Percentiles rank a stretch among this genome's conserved stretches.
These are phyloP conservation scores for Drosophila baimaii DNA, from an alignment of 1,140 invertebrate species.

Conservation along the genomic window DNA sequence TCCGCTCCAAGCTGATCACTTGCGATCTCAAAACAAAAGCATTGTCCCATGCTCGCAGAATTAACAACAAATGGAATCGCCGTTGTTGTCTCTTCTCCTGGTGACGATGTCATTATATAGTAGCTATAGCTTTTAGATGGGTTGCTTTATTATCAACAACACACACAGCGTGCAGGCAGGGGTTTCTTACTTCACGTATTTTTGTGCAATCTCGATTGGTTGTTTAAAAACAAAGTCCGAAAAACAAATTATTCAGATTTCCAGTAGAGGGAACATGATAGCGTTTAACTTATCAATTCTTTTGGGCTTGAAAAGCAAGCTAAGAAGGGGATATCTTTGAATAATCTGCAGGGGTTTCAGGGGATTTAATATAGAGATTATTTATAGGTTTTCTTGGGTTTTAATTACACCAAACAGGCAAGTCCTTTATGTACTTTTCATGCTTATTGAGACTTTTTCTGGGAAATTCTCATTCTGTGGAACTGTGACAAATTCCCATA, in stretches of 20 bases:
- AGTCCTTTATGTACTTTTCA: background rate
- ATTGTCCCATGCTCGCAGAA: slow-evolving; percentile 55
- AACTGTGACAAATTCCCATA: slow-evolving; percentile 37
- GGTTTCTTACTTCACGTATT: slow-evolving; percentile 8
- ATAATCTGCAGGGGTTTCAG: background rate
- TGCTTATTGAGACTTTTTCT: background rate
- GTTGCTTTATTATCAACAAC: slow-evolving; percentile 10
- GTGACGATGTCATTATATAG: slow-evolving; percentile 10
- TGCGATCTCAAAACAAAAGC: slow-evolving; percentile 71
- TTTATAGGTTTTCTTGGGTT: background rate
- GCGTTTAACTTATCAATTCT: background rate
- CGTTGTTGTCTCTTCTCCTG: slow-evolving; percentile 6
- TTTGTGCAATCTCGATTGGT: slow-evolving; percentile 8
- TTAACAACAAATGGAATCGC: slow-evolving; percentile 48
- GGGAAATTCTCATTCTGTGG: background rate
- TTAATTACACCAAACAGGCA: background rate
- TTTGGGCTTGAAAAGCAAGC: background rate
- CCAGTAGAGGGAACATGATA: background rate
- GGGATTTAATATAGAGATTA: background rate
- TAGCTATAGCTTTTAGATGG: slow-evolving; percentile 22
- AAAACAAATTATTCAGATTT: background rate
- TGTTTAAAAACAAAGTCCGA: slow-evolving; percentile 9
- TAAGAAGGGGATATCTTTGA: background rate
- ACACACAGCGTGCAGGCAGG: too few species aligned
- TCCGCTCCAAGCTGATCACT: slow-evolving; percentile 12